Base-by-base conservation (phyloP, 2,888 invertebrate genomes). In the Agapostemon virescens region DNA sequence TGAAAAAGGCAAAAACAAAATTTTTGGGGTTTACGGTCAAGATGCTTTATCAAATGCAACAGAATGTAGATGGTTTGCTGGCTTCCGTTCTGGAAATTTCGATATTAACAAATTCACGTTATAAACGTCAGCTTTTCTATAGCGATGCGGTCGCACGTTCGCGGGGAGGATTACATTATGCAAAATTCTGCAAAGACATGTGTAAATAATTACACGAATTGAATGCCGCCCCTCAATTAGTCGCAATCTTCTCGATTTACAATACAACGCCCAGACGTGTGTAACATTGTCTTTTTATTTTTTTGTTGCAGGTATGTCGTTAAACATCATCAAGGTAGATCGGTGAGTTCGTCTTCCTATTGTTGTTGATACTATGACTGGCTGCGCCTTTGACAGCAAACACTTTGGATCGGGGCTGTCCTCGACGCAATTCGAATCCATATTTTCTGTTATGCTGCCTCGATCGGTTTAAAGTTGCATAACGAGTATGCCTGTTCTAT, bases 291-390 rank as follows among this genome's bases (percentile, higher is more conserved):
- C 0, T 30, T 30, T 5, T 23, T 30, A 0, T 9, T 15, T 26
- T 55, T 45, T 17, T 63, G 74, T 85, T 84, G n/a, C 83, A 82
- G 83, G 82, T 84, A 70, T 72, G 83, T 85, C 67, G n/a, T 6
- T 55, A 26, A 23, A 5, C 30, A 36, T 64, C 49, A 45, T 0
- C 63, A 23, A 4, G 64, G 36, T 71, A 33, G 42, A 15, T 20
- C 55, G 55, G 42, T 42, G 67, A 42, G 40, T 36, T 38, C 38
- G 49, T 38, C 36, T 52, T 52, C 4, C 1, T 23, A 52, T 52
- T 52, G 13, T 23, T 23, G n/a, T n/a, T n/a, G n/a, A n/a, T n/a
- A 52, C 11, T 42, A 42, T 42, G 1, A 42, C 5, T 13, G 6
- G 13, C 40, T 40, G 13, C 5, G 11, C n/a, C n/a, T 9, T 23